These are phyloP conservation scores for Cyrtonyx montezumae DNA, from an alignment of 2,113 vertebrate genomes.

Conservation along the genomic window DNA sequence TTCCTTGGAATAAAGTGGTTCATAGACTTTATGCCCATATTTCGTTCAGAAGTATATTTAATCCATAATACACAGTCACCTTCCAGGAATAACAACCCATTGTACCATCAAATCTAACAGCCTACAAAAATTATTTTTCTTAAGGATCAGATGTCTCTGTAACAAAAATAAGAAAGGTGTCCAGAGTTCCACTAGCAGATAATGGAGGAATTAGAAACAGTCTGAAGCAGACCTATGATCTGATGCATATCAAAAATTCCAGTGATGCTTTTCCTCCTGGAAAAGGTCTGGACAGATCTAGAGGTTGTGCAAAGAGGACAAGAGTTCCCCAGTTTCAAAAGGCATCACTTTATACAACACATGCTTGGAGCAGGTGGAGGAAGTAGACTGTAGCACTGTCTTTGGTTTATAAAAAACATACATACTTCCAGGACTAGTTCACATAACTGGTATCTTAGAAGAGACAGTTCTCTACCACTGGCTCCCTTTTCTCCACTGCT, in stretches of 20 bases:
- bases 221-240: not conserved
- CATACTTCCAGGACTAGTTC: not conserved
- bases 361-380: not conserved
- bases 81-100: not conserved
- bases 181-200: not conserved
- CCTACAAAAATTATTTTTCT: not conserved
- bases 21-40: not conserved
- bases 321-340: not conserved
- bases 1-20: not conserved
- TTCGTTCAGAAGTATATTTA: not conserved
- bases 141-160: not conserved
- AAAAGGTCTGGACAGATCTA: not conserved
- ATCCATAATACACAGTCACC: accelerated
- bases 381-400: not conserved
- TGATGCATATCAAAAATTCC: not conserved
- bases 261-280: not conserved
- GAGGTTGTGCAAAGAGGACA: not conserved
- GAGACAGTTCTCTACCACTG: not conserved
- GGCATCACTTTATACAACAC: not conserved
- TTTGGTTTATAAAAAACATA: not conserved
- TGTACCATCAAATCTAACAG: not conserved
- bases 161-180: not conserved
- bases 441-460: not conserved
- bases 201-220: not conserved
- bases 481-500: not conserved